phyloP scores from a whole-genome alignment of 2,797 vertebrate species.

The Oryzias dopingdopingensis region DNA sequence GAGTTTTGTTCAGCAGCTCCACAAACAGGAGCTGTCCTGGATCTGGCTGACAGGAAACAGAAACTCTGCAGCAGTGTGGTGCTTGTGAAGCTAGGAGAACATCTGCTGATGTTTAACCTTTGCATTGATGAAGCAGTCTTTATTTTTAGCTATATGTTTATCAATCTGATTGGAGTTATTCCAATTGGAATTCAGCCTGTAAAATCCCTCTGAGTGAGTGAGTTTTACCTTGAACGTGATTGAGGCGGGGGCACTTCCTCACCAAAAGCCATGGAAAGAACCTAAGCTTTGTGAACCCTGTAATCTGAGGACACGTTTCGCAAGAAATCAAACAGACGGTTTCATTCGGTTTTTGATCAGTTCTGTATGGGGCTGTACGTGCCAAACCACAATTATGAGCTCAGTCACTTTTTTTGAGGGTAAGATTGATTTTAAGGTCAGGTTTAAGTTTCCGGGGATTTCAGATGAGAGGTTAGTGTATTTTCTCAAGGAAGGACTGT shows the following conservation, averaged over 20 bases:
- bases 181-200: no score
- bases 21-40: neutral
- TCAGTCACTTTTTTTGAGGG: no score
- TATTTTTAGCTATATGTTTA: no score
- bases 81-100: neutral
- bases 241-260: neutral
- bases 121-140: no score
- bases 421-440: no score
- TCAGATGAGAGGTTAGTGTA: no score
- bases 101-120: neutral
- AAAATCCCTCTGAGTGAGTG: no score
- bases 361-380: neutral
- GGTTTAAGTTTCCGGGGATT: no score
- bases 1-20: neutral
- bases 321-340: neutral
- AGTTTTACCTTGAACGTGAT: no score
- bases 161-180: no score
- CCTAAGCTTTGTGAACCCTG: constrained; percentile 18
- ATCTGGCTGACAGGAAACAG: neutral
- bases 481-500: no score
- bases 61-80: neutral
- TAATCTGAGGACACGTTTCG: neutral
- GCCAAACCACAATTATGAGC: no score
- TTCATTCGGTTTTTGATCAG: neutral
- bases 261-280: constrained; percentile 30